Base-by-base conservation (phyloP, 2,797 vertebrate species). In the Mormyrops attenuatus region DNA sequence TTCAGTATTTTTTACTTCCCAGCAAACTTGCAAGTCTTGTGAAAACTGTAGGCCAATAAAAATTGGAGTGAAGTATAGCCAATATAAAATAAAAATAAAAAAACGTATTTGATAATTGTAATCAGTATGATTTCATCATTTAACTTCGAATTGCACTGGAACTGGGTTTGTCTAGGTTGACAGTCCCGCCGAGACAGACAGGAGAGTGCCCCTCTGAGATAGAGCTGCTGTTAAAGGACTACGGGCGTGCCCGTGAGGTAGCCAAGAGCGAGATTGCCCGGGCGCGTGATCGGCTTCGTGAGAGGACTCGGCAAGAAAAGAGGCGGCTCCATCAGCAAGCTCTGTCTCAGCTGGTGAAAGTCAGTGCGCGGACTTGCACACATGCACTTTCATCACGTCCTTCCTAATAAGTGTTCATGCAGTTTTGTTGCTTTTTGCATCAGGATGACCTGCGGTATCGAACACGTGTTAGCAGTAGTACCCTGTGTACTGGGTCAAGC, bases 231-330 rank as follows among this genome's bases (percentile, higher is more conserved):
- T 93, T 99, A 91, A 95, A 90, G 73, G 98, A 98, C 93, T 99
- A 99, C 88, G 96, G 96, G 88, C 96, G 92, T 85, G 98, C 98
- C 1, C 96, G 97, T 0, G 97, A 99, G 91, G 97, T 98, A 92
- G 97, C 98, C 88, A 96, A 96, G 93, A 95, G 93, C 0, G 98
- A 99, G 95, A 99, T 99, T 9, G 97, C 97, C 0, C 95, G 93
- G 90, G 98, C 98, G 0, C 94, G 96, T 85, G 96, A 97, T 34
- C 96, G 97, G 82, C 96, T 99, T 50, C 92, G 96, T 49, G 97
- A 98, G 91, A 95, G 96, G 88, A 97, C 97, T 0, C 96, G 98
- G 90, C 96, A 97, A 92, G 98, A 99, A 91, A 99, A 98, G 92
- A 96, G 94, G 91, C 95, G 97, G 22, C 95, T 99, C 60, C 96